Conservation (phyloP, 2,113 vertebrate species). For the Microtus richardsoni region DNA sequence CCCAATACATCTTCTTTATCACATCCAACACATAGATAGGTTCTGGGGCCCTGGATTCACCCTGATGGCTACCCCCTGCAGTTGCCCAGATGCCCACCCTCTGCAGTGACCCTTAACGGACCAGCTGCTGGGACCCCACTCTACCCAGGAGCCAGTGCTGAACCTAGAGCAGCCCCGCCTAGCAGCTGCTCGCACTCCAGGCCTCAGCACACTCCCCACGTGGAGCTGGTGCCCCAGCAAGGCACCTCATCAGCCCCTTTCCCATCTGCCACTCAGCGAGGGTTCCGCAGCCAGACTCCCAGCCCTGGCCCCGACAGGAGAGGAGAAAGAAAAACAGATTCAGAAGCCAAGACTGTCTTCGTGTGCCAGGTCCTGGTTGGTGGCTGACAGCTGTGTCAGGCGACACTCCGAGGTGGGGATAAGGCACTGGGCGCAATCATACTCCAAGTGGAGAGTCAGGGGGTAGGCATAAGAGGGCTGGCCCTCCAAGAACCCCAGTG, state of each 20-base stretch:
- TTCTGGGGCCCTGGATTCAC: not conserved
- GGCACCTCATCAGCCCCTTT: not conserved
- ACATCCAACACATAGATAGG: not conserved
- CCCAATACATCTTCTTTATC: not conserved
- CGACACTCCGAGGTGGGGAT: not conserved
- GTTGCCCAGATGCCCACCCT: too few species aligned
- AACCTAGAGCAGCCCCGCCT: not conserved
- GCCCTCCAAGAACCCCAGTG: fast-evolving
- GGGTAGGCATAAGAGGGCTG: fast-evolving
- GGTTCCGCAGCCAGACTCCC: not conserved
- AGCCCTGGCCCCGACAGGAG: not conserved
- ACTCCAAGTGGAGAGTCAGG: not conserved
- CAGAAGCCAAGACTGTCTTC: not conserved
- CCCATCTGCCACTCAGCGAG: conserved; percentile 1
- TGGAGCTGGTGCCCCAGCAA: not conserved
- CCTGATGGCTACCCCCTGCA: not conserved
- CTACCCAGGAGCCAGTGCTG: not conserved
- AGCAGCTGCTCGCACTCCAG: not conserved
- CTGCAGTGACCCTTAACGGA: fast-evolving
- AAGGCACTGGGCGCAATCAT: not conserved
- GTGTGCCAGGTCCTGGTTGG: not conserved
- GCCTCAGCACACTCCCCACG: not conserved
- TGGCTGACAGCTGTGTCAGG: not conserved
- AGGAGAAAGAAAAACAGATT: not conserved
- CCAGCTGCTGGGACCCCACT: not conserved